phyloP scores from a whole-genome alignment of 2,797 vertebrate genomes.

The Glossophaga mutica region DNA sequence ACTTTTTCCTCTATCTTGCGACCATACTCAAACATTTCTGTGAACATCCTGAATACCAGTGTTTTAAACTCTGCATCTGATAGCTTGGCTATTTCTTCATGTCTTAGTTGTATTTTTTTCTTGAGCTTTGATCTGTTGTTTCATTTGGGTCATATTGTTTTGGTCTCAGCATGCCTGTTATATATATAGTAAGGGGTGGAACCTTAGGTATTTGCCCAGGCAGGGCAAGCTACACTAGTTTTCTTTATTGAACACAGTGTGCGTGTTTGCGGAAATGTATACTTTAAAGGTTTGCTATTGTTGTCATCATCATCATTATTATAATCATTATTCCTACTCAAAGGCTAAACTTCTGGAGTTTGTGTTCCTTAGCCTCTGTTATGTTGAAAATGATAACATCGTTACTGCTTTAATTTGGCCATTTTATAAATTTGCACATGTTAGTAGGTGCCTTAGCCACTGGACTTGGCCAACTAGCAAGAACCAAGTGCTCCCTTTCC shows the following conservation, averaged over 20 bases:
- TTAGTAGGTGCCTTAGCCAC: background rate
- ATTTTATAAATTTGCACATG: background rate
- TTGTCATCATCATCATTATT: background rate
- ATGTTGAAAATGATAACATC: background rate
- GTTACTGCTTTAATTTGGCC: slow-evolving; percentile 13
- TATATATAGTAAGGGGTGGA: no score
- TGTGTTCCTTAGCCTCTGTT: background rate
- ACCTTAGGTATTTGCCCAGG: no score
- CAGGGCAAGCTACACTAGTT: no score
- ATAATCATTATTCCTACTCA: background rate
- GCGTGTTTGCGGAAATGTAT: background rate
- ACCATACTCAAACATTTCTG: no score
- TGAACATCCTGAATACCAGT: no score
- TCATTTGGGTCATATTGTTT: no score
- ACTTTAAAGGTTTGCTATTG: background rate
- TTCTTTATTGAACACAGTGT: background rate
- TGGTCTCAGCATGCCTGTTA: no score
- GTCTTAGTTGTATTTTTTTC: no score
- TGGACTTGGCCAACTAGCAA: background rate
- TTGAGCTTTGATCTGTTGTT: no score
- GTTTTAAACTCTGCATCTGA: no score
- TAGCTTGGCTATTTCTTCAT: no score
- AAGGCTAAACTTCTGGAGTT: slow-evolving; percentile 1
- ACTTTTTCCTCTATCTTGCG: no score
- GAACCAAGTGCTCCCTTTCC: background rate